Evolutionary conservation across 1,140 invertebrate species (phyloP), one percentile per base, ranked within the genome.

Genomic region (Chironomus tepperi): DNA sequence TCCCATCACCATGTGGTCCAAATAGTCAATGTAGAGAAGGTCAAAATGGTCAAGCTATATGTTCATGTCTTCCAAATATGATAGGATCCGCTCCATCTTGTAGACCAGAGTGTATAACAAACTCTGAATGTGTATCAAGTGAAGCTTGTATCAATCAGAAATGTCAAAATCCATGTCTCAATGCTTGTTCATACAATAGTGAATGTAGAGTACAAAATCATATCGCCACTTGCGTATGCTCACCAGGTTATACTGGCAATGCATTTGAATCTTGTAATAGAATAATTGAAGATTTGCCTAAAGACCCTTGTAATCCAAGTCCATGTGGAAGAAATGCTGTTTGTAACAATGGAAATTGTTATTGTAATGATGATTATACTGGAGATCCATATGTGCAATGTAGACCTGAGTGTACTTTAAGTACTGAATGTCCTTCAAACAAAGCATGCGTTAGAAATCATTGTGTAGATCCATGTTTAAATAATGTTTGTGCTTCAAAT

Each of bases 391-490:
- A n/a, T n/a, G 85, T 83, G 75, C 77, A 75, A 3, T 93, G 91
- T 78, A 86, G 87, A n/a, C 84, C 89, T 73, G 91, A 93, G 80
- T 93, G 92, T 79, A 90, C 93, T 83, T 81, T 79, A 57, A 92
- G 90, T 78, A 86, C 86, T 67, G 92, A 96, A 73, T 96, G 93
- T 79, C 79, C 86, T 0, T 80, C 85, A 3, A 86, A 87, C 73
- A 83, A 91, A 73, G 85, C 90, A 18, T 93, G 92, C 77, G 87
- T 89, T 16, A 85, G 88, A 72, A 91, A 86, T 77, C 91, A 92
- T 80, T 93, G 92, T 78, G 84, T 89, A 19, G 90, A 93, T 83
- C 91, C 91, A 2, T 93, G 92, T 78, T 86, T 88, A 1, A 89
- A 88, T 75, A n/a, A n/a, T n/a, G 89, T 88, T 24, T 92, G 91